phyloP scores from a whole-genome alignment of 2,888 invertebrate species.

The Mythimna loreyi region DNA sequence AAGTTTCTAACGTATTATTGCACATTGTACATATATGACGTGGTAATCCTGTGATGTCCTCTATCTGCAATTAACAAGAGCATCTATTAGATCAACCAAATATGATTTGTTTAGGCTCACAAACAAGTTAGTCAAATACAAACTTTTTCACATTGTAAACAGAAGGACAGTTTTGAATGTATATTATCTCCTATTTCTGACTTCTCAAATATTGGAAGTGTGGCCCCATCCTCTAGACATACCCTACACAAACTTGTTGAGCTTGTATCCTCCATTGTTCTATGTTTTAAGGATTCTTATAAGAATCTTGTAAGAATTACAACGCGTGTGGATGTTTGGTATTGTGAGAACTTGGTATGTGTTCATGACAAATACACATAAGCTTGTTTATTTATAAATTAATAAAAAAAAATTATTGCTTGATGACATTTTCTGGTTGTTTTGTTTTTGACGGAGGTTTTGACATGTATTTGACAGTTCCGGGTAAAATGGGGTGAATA shows the following conservation, averaged over 20 bases:
- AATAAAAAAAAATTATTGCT: slow-evolving; percentile 7
- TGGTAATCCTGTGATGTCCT: slow-evolving; percentile 83
- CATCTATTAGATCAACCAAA: slow-evolving; percentile 1
- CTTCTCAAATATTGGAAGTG: slow-evolving; percentile 78
- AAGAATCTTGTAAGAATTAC: slow-evolving; percentile 14
- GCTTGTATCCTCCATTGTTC: slow-evolving; percentile 48
- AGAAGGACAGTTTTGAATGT: slow-evolving; percentile 74
- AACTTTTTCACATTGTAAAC: slow-evolving; percentile 80
- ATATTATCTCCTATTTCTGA: slow-evolving; percentile 66
- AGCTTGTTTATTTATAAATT: slow-evolving; percentile 10
- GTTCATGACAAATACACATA: slow-evolving; percentile 20
- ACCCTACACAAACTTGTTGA: slow-evolving; percentile 78
- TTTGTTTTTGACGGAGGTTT: slow-evolving; percentile 27
- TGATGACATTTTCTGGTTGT: slow-evolving; percentile 30
- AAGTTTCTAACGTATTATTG: slow-evolving; percentile 73
- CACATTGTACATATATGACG: slow-evolving; percentile 80
- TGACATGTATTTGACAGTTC: neutral
- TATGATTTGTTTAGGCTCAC: neutral
- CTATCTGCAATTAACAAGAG: slow-evolving; percentile 75
- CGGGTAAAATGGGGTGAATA: no score
- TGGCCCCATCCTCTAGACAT: slow-evolving; percentile 80
- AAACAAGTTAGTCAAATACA: slow-evolving; percentile 27
- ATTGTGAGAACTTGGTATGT: slow-evolving; percentile 3
- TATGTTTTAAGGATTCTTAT: slow-evolving; percentile 29
- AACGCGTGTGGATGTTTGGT: neutral